These are phyloP conservation scores for Trachurus trachurus DNA, from an alignment of 2,797 vertebrate species.

Conservation along the genomic window DNA sequence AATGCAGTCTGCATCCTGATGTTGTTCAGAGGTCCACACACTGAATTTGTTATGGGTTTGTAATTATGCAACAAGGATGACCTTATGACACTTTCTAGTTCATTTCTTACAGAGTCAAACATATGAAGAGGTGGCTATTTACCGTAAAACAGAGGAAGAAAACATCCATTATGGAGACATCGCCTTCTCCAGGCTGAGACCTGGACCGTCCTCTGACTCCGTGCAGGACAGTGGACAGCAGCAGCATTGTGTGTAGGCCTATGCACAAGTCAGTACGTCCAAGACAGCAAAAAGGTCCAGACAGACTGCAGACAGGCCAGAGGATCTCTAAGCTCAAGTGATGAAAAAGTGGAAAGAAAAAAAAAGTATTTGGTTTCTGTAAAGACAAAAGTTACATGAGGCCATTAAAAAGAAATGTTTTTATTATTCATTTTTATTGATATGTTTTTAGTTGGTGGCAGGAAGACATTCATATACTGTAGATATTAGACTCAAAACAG, in stretches of 20 bases:
- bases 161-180: slow-evolving; percentile 65
- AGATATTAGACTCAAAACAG: too few relatives aligned
- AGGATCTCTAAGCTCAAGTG: slow-evolving; percentile 42
- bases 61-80: background rate
- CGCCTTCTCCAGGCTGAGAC: slow-evolving; percentile 31
- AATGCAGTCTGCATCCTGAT: background rate
- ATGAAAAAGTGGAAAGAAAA: background rate
- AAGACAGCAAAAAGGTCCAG: background rate
- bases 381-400: too few relatives aligned
- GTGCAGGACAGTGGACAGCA: slow-evolving; percentile 5
- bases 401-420: too few relatives aligned
- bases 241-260: slow-evolving; percentile 23
- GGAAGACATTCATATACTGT: too few relatives aligned
- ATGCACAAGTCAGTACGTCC: background rate
- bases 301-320: background rate
- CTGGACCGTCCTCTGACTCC: background rate
- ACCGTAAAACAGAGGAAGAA: background rate
- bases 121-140: background rate
- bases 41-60: background rate
- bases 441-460: too few relatives aligned
- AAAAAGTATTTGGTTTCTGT: too few relatives aligned
- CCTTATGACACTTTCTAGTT: background rate
- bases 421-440: too few relatives aligned
- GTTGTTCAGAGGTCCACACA: too few relatives aligned
- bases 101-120: background rate